A percentile compares a stretch with the other conserved stretches of the same genome.
Evolutionary conservation across 2,113 vertebrate species (phyloP).

Genomic region (Xenotilapia caudafasciata): DNA sequence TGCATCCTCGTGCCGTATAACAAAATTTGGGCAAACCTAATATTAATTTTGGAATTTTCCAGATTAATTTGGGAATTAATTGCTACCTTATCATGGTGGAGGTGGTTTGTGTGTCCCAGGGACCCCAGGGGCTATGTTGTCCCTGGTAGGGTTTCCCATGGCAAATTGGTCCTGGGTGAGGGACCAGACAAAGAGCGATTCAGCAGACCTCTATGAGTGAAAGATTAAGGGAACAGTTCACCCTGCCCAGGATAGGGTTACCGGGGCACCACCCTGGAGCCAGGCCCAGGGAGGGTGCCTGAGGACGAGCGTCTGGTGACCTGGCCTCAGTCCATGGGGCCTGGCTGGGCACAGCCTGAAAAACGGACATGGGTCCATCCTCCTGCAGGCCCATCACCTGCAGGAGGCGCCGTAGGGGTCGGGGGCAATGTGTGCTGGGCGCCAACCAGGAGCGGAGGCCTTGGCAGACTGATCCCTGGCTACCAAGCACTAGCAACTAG

Average conservation of each 20-base stretch:
- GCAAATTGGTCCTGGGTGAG: not conserved
- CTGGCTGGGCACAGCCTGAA: not conserved
- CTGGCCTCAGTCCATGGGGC: not conserved
- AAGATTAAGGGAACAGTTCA: not conserved
- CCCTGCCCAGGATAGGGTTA: not conserved
- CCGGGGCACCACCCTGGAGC: not conserved
- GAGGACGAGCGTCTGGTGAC: not conserved
- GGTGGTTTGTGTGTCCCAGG: not conserved
- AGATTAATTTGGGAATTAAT: not conserved
- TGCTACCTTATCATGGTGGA: not conserved
- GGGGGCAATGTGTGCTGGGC: not conserved
- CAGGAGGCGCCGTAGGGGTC: not conserved
- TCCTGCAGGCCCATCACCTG: not conserved
- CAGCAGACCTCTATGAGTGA: not conserved
- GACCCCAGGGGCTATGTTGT: rapidly evolving
- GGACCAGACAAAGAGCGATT: rapidly evolving
- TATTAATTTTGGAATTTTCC: not conserved
- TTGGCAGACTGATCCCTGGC: not conserved
- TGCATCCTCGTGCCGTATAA: not conserved
- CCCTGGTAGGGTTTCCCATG: not conserved
- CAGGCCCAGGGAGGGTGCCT: not conserved
- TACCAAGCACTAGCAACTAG: not conserved
- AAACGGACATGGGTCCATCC: not conserved
- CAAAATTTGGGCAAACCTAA: not conserved
- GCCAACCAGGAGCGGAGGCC: not conserved